phyloP scores from a whole-genome alignment of 2,113 vertebrate species.

The Chloebia gouldiae region DNA sequence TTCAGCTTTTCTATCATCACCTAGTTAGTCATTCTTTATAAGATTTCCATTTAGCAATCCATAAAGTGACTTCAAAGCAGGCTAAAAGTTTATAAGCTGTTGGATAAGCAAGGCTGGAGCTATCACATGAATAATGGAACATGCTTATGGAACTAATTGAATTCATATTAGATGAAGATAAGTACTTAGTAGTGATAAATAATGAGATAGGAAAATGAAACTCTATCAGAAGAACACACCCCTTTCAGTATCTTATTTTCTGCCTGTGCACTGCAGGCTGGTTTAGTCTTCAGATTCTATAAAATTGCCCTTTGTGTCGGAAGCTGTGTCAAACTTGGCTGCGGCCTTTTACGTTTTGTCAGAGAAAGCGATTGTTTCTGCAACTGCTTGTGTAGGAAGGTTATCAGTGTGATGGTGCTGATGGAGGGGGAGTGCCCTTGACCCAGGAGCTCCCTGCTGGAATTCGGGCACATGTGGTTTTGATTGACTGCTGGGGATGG shows the following conservation, averaged over 20 bases:
- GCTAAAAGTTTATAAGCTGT: conserved; percentile 65
- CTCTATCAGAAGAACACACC: background rate
- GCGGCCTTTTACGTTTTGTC: conserved; percentile 38
- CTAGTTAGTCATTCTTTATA: conserved; percentile 77
- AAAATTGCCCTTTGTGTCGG: background rate
- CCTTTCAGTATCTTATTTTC: background rate
- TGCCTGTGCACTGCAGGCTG: background rate
- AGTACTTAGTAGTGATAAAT: conserved; percentile 44
- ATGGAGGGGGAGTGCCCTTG: conserved; percentile 67
- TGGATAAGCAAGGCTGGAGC: conserved; percentile 46
- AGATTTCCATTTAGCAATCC: conserved; percentile 70
- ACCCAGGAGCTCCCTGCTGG: conserved; percentile 50
- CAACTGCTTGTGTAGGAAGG: conserved; percentile 1
- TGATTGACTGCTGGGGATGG: conserved; percentile 5
- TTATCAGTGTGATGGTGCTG: conserved; percentile 34
- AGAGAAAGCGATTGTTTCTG: conserved; percentile 14
- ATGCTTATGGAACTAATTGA: conserved; percentile 70
- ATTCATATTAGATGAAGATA: conserved; percentile 66
- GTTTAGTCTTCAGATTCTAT: background rate
- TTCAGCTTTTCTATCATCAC: conserved; percentile 76
- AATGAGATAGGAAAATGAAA: conserved; percentile 21
- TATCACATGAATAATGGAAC: conserved; percentile 70
- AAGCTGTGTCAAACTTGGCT: background rate
- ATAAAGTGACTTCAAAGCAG: conserved; percentile 81
- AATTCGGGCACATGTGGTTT: conserved; percentile 57